Evolutionary conservation across 2,113 vertebrate genomes (phyloP), one percentile per base, ranked within the genome.

Genomic region (Mesocricetus auratus): DNA sequence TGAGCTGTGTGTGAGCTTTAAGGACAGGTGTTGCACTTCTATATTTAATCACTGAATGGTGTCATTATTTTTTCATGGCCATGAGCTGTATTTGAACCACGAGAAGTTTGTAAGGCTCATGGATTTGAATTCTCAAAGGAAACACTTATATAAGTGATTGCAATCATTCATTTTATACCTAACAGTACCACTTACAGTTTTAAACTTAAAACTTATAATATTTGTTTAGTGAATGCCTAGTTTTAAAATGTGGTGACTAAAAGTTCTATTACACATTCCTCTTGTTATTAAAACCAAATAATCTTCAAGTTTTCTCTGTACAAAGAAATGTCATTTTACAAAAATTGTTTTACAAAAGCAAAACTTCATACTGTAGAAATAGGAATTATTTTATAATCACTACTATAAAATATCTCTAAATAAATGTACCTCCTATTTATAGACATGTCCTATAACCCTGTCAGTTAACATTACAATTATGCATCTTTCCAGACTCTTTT

Each of bases 291-390:
- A 85, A 74, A 60, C 2, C 4, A 29, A 60, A 26, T 29, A 87
- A 66, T 86, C 53, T 74, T 96, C 58, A 94, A 93, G 0, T 33
- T 85, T 91, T 85, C 29, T 91, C 56, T 60, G 78, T 77, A 71
- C 68, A 75, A 87, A 92, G 87, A 85, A 81, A 93, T 42, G 81
- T 0, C 33, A 58, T 91, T 91, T 86, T 62, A 21, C 64, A 82
- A 86, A 73, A 53, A 45, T 7, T 42, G 21, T 36, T 90, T 83
- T 53, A 58, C 39, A 83, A 78, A 69, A 94, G 5, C 31, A 86
- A 86, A 75, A 60, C 31, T 75, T 92, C 66, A 9, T 47, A 31
- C 5, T 33, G 0, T 45, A 39, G 5, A 91, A 79, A 33, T 73
- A 86, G 15, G 42, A 91, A 93, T 89, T 42, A 3, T 73, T 24